These are phyloP conservation scores for Drosophila testacea DNA, from an alignment of 2,888 invertebrate genomes.

Conservation along the genomic window DNA sequence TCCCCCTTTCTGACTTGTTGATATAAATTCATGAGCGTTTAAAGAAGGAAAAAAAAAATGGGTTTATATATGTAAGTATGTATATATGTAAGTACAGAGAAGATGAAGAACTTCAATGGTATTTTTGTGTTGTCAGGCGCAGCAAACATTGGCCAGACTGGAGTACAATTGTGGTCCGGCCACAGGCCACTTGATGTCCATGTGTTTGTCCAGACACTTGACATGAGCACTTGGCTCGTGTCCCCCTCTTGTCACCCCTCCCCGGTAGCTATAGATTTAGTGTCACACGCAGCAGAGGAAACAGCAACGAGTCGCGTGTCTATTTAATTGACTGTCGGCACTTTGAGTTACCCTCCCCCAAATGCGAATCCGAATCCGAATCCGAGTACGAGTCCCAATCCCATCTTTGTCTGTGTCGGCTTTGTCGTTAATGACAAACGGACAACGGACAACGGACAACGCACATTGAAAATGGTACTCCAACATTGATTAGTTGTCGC, in stretches of 20 bases:
- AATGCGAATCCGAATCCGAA: background rate
- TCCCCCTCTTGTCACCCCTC: slow-evolving; percentile 1
- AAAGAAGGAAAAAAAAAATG: slow-evolving; percentile 8
- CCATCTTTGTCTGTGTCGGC: slow-evolving; percentile 31
- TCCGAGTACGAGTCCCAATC: background rate
- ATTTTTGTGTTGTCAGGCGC: slow-evolving; percentile 58
- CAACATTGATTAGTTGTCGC: slow-evolving; percentile 77
- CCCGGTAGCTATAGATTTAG: slow-evolving; percentile 52
- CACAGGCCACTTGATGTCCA: slow-evolving; percentile 69
- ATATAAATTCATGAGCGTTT: slow-evolving; percentile 69
- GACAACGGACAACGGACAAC: slow-evolving; percentile 28
- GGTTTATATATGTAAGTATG: no score
- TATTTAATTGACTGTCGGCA: slow-evolving; percentile 81
- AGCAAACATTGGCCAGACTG: slow-evolving; percentile 55
- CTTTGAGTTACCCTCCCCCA: slow-evolving; percentile 54
- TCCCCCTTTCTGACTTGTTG: slow-evolving; percentile 57
- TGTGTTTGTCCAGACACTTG: slow-evolving; percentile 78
- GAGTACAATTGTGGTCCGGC: slow-evolving; percentile 27
- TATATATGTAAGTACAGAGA: background rate
- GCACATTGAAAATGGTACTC: slow-evolving; percentile 63
- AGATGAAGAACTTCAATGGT: slow-evolving; percentile 35
- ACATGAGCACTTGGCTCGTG: slow-evolving; percentile 71
- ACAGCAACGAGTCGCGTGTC: slow-evolving; percentile 67
- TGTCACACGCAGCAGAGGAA: slow-evolving; percentile 66
- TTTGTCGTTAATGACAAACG: slow-evolving; percentile 53